Evolutionary conservation across 2,888 invertebrate genomes (phyloP), one percentile per base, ranked within the genome.

Genomic region (Hemaris fuciformis): DNA sequence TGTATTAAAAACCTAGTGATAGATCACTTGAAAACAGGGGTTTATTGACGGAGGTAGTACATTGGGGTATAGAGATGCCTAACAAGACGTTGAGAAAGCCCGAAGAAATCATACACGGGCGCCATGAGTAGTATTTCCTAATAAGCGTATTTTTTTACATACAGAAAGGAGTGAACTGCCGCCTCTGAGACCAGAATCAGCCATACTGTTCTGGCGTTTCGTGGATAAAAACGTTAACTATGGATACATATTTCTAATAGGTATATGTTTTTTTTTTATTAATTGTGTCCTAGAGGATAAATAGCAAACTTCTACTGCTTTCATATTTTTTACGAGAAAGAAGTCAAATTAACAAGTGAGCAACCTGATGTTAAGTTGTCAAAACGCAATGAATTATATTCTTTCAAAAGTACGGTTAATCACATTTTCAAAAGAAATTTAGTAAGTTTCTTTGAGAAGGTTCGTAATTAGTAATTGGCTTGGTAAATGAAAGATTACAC

Each of bases 151-250:
- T n/a, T 18, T 41, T 57, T 27, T 65, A 61, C 15, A 81, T 82
- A 48, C 76, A 89, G 89, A 73, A 66, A 80, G 70, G 70, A 82
- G 79, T 60, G 61, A 88, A n/a, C 63, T 88, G 15, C 83, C 83
- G 1, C 65, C 74, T 1, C 5, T 73, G 0, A 88, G 85, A 69
- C 76, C 84, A 0, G 85, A 85, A 60, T 88, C 89, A 1, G 73
- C 76, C 0, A 76, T 90, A 48, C 62, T 90, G 45, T 86, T 77
- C 75, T 90, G 88, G 88, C 74, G 78, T 25, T 89, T 80, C 69
- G 79, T 87, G 1, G 87, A 89, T 60, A 84, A 78, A 64, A 83
- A 90, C 48, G 68, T 81, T 5, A 83, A 82, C 56, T 90, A 90
- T 63, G 84, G 80, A 38, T 88, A 87, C 62, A 68, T 87, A 0